A percentile compares a stretch with the other conserved stretches of the same genome.
phyloP scores from a whole-genome alignment of 2,113 vertebrate genomes.

The Thryonomys swinderianus region DNA sequence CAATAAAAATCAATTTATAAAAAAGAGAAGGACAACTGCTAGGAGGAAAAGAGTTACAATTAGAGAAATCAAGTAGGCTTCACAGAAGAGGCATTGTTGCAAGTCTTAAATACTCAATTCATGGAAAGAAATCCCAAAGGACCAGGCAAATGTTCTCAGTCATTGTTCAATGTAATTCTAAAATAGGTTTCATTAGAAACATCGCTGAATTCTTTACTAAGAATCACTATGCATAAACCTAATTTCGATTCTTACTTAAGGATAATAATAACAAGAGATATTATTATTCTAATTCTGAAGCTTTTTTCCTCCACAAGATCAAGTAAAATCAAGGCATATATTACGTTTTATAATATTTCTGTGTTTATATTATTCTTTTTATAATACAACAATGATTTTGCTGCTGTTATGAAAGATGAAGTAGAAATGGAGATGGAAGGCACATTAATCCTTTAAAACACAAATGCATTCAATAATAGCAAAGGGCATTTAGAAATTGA shows the following conservation, averaged over 20 bases:
- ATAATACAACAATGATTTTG: slow-evolving; percentile 6
- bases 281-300: not conserved
- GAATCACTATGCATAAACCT: not conserved
- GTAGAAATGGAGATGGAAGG: not conserved
- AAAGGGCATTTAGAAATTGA: slow-evolving; percentile 53
- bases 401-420: slow-evolving; percentile 25
- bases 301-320: not conserved
- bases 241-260: not conserved
- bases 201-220: not conserved
- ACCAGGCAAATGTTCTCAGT: not conserved
- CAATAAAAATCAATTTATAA: too few species aligned
- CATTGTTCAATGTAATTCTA: not conserved
- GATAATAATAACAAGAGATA: not conserved
- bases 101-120: not conserved
- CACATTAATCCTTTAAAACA: slow-evolving; percentile 47
- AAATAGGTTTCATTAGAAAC: not conserved
- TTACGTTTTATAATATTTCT: not conserved
- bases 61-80: not conserved
- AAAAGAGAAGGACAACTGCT: not conserved
- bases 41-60: not conserved
- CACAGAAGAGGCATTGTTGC: not conserved
- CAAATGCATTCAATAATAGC: slow-evolving; percentile 38
- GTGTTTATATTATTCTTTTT: not conserved
- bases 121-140: not conserved
- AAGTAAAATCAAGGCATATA: not conserved